Conservation (phyloP, 2,888 invertebrate genomes). For the Tipula lateralis region DNA sequence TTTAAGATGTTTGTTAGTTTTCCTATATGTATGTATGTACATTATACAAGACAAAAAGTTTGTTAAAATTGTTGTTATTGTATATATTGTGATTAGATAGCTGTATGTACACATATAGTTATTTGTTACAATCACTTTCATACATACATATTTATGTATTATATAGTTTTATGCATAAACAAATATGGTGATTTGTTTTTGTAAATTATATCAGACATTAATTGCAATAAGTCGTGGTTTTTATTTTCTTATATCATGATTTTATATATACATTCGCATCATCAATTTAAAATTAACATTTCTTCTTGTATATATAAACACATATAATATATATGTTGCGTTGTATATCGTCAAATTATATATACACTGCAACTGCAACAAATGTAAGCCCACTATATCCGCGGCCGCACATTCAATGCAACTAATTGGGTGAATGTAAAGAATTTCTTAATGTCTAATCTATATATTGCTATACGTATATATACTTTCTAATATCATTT, state of each 20-base stretch:
- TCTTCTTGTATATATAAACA: not conserved
- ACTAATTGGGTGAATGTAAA: not conserved
- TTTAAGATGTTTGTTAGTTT: not conserved
- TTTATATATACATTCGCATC: not conserved
- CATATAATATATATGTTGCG: not conserved
- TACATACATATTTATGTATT: not conserved
- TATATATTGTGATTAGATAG: not conserved
- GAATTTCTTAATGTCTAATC: not conserved
- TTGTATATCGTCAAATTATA: not conserved
- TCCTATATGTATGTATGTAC: not conserved
- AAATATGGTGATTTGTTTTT: slow-evolving; percentile 11
- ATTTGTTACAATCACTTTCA: slow-evolving; percentile 14
- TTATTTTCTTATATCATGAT: slow-evolving; percentile 15
- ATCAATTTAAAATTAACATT: not conserved
- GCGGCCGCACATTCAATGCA: not conserved
- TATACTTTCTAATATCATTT: not conserved
- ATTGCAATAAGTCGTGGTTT: slow-evolving; percentile 24
- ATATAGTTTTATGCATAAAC: not conserved
- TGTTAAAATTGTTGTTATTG: not conserved
- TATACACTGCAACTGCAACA: not conserved
- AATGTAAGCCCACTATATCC: not conserved
- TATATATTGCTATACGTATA: not conserved
- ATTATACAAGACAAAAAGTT: no score
- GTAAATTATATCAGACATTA: slow-evolving; percentile 11
- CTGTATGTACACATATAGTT: not conserved